Conservation (phyloP, 2,113 vertebrate genomes). For the Nothobranchius kuhntae region DNA sequence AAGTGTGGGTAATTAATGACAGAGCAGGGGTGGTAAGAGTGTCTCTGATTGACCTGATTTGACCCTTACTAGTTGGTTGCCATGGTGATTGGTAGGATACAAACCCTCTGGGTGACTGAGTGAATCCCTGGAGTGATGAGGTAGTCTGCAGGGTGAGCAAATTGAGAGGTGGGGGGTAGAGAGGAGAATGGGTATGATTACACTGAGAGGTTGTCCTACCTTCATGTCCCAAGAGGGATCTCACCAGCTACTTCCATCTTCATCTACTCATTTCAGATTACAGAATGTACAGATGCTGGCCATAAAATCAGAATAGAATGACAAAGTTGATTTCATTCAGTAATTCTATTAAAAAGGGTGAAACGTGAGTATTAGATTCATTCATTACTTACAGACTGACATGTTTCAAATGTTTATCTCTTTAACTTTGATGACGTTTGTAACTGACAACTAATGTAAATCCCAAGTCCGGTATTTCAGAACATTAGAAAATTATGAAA, state of each 20-base stretch:
- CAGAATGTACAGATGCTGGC: background rate
- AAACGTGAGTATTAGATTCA: no score
- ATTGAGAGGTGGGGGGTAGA: slow-evolving; percentile 19
- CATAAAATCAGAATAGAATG: no score
- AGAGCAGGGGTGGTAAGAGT: slow-evolving; percentile 61
- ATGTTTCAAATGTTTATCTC: no score
- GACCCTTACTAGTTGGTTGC: slow-evolving; percentile 62
- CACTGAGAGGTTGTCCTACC: slow-evolving; percentile 58
- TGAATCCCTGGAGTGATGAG: slow-evolving; percentile 56
- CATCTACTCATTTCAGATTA: slow-evolving; percentile 24
- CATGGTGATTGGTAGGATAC: slow-evolving; percentile 48
- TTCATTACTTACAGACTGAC: no score
- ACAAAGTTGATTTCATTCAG: no score
- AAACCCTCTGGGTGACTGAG: slow-evolving; percentile 60
- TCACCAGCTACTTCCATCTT: slow-evolving; percentile 12
- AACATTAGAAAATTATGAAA: no score
- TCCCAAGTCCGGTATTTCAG: no score
- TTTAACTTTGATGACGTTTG: no score
- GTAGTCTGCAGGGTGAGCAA: slow-evolving; percentile 53
- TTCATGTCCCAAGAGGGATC: slow-evolving; percentile 40
- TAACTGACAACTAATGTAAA: no score
- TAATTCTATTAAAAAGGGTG: no score
- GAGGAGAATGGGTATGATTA: slow-evolving; percentile 63
- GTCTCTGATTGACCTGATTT: slow-evolving; percentile 70
- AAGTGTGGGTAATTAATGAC: slow-evolving; percentile 72